Percentiles rank a stretch among this genome's conserved stretches.
Evolutionary conservation across 1,140 invertebrate genomes (phyloP).

Genomic region (Sycophaga agraensis): DNA sequence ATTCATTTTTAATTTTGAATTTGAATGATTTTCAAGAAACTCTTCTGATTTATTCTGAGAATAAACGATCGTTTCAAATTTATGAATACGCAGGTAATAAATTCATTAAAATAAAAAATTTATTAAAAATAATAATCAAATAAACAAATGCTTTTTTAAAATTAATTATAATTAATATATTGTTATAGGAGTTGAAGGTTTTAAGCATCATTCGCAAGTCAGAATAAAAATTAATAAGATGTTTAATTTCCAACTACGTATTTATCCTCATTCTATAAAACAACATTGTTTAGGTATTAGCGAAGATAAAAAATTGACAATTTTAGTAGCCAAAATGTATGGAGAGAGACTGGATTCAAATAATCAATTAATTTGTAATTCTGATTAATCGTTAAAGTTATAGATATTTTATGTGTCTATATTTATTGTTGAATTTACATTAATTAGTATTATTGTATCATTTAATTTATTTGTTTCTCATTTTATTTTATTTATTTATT

Average conservation of each 20-base stretch:
- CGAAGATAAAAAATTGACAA: constrained; percentile 40
- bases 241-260: constrained; percentile 30
- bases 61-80: constrained; percentile 35
- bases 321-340: constrained; percentile 53
- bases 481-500: no score
- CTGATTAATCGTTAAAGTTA: no score
- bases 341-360: constrained; percentile 46
- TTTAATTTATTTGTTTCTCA: no score
- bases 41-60: constrained; percentile 41
- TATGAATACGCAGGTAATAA: constrained; percentile 42
- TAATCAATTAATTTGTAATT: neutral
- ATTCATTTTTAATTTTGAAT: constrained; percentile 37
- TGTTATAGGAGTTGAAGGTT: constrained; percentile 44
- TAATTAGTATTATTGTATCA: no score
- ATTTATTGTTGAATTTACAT: no score
- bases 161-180: no score
- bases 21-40: constrained; percentile 39
- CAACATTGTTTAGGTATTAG: constrained; percentile 34
- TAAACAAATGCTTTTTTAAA: neutral
- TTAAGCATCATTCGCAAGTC: constrained; percentile 37
- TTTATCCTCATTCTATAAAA: constrained; percentile 27
- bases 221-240: constrained; percentile 36
- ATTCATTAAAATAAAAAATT: neutral
- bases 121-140: no score
- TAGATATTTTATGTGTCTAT: no score